phyloP scores from a whole-genome alignment of 92 coral and sea anemone species.

The Chrysogorgia sp. region DNA sequence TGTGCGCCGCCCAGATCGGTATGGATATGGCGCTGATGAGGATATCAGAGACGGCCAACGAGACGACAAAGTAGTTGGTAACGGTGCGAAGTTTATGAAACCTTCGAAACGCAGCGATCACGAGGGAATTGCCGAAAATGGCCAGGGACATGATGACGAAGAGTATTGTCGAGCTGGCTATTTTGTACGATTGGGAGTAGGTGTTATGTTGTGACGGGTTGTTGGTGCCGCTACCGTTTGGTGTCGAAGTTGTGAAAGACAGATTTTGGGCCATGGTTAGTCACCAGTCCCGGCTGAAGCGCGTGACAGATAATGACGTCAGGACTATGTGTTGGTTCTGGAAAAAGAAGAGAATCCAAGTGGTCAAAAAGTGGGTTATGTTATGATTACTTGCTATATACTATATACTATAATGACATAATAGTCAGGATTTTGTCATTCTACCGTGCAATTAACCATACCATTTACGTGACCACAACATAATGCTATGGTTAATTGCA shows the following conservation, averaged over 20 bases:
- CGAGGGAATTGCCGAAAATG: slow-evolving; percentile 69
- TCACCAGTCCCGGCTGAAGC: background rate
- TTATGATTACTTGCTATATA: too few species aligned
- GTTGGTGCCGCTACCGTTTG: background rate
- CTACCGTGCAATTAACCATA: too few species aligned
- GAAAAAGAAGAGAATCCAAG: background rate
- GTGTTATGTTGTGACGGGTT: background rate
- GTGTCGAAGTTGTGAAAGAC: background rate
- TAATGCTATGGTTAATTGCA: too few species aligned
- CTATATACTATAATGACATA: too few species aligned
- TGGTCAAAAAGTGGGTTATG: too few species aligned
- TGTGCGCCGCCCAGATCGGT: slow-evolving; percentile 29
- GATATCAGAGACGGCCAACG: slow-evolving; percentile 75
- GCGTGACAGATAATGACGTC: background rate
- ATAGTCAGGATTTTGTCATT: too few species aligned
- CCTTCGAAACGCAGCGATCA: slow-evolving; percentile 69
- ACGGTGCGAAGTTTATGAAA: slow-evolving; percentile 74
- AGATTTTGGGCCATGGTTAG: background rate
- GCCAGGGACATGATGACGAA: slow-evolving; percentile 79
- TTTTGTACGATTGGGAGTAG: slow-evolving; percentile 26
- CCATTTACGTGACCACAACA: too few species aligned
- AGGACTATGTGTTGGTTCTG: background rate
- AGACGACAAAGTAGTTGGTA: slow-evolving; percentile 80
- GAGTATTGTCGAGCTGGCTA: slow-evolving; percentile 71
- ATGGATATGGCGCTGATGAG: slow-evolving; percentile 26